Conservation (phyloP, 64 coral and sea anemone species). For the Stichodactyla helianthus region DNA sequence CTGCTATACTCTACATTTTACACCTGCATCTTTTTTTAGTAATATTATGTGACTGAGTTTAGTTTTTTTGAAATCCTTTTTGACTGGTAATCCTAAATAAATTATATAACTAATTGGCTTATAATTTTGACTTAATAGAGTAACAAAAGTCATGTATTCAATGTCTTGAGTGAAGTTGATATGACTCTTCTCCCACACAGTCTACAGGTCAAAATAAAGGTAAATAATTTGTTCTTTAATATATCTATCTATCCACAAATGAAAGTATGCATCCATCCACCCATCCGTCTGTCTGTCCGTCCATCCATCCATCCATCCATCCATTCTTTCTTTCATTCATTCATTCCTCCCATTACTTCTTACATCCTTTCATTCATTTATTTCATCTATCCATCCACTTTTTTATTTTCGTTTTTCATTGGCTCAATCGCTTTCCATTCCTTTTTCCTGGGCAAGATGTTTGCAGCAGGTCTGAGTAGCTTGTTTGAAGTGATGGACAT, state of each 20-base stretch:
- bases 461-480: conserved; percentile 75
- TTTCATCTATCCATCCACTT: background rate
- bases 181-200: conserved; percentile 66
- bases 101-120: background rate
- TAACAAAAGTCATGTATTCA: conserved; percentile 73
- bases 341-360: background rate
- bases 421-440: background rate
- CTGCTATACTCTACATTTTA: background rate
- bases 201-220: conserved; percentile 86
- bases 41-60: background rate
- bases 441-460: conserved; percentile 55
- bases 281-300: background rate
- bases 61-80: background rate
- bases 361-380: background rate
- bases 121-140: conserved; percentile 33
- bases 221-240: background rate
- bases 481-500: conserved; percentile 83
- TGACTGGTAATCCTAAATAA: background rate
- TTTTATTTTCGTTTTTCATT: too few relatives aligned
- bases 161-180: conserved; percentile 71
- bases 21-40: too few relatives aligned
- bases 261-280: background rate
- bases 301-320: background rate
- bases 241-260: background rate
- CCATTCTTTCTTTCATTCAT: background rate